phyloP scores from a whole-genome alignment of 2,888 invertebrate species.

The Folsomia candida region DNA sequence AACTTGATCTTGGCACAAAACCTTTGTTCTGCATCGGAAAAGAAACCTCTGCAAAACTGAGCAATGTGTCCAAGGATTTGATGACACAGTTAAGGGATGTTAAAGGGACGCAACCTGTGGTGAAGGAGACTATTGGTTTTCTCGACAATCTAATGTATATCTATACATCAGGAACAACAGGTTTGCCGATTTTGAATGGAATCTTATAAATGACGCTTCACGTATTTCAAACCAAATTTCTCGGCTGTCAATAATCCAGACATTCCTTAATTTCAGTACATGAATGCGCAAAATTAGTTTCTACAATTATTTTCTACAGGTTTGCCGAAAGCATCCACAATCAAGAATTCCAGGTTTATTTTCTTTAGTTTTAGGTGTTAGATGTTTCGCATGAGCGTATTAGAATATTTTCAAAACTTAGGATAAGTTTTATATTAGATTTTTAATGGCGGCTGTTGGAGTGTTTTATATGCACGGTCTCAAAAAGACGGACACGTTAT shows the following conservation, averaged over 20 bases:
- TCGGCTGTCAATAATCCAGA: no score
- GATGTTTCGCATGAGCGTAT: no score
- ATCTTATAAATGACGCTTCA: background rate
- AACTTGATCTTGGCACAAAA: background rate
- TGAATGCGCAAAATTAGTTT: background rate
- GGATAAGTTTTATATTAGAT: no score
- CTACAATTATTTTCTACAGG: constrained; percentile 58
- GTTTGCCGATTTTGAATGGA: background rate
- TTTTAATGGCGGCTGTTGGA: constrained; percentile 31
- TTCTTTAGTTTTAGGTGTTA: no score
- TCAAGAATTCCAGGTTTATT: constrained; percentile 78
- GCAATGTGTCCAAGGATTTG: constrained; percentile 53
- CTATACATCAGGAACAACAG: constrained; percentile 94
- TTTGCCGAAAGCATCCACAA: constrained; percentile 93
- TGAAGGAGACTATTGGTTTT: constrained; percentile 62
- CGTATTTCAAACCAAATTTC: background rate
- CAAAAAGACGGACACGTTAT: constrained; percentile 71
- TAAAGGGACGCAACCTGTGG: constrained; percentile 58
- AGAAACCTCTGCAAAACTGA: background rate
- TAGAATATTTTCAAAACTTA: no score
- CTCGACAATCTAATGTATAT: constrained; percentile 84
- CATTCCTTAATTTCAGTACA: background rate
- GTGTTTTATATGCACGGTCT: constrained; percentile 57
- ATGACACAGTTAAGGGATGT: constrained; percentile 62
- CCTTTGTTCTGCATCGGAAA: constrained; percentile 8